Percentiles rank a stretch among this genome's conserved stretches.
phyloP scores from a whole-genome alignment of 2,113 vertebrate species.

The Eublepharis macularius region DNA sequence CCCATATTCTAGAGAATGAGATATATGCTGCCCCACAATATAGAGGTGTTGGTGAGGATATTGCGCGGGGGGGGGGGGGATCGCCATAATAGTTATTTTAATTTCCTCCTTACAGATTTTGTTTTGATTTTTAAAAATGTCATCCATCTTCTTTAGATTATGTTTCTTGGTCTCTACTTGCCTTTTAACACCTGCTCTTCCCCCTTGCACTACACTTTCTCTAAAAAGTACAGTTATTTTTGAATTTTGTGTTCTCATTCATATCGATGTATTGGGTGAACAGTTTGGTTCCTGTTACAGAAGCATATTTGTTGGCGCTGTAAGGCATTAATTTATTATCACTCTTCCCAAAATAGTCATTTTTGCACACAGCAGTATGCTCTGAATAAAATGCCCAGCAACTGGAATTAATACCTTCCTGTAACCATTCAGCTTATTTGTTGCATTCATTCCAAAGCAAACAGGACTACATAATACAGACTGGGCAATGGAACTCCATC shows the following conservation, averaged over 20 bases:
- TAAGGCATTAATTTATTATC: constrained; percentile 27
- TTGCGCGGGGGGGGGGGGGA: too few relatives aligned
- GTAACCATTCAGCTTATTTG: constrained; percentile 44
- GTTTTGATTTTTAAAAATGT: too few relatives aligned
- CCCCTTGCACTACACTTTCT: too few relatives aligned
- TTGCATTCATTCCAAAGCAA: constrained; percentile 39
- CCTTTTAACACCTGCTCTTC: too few relatives aligned
- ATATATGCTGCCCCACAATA: neutral
- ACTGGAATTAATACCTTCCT: constrained; percentile 34
- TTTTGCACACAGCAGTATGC: constrained; percentile 20
- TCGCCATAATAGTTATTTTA: too few relatives aligned
- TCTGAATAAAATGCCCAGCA: constrained; percentile 29
- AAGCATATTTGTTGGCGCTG: neutral
- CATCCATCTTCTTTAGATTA: too few relatives aligned
- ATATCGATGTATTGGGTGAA: neutral
- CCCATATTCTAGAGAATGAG: neutral
- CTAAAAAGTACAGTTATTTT: too few relatives aligned
- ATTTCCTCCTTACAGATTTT: too few relatives aligned
- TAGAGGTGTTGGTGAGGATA: neutral
- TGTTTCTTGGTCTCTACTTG: too few relatives aligned
- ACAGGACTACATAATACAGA: constrained; percentile 13
- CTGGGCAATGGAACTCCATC: neutral
- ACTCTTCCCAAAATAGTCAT: neutral
- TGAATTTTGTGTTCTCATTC: neutral
- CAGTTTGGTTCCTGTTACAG: neutral